Evolutionary conservation across 2,797 vertebrate genomes (phyloP).

Genomic region (Lepidocolaptes lacrymiger): DNA sequence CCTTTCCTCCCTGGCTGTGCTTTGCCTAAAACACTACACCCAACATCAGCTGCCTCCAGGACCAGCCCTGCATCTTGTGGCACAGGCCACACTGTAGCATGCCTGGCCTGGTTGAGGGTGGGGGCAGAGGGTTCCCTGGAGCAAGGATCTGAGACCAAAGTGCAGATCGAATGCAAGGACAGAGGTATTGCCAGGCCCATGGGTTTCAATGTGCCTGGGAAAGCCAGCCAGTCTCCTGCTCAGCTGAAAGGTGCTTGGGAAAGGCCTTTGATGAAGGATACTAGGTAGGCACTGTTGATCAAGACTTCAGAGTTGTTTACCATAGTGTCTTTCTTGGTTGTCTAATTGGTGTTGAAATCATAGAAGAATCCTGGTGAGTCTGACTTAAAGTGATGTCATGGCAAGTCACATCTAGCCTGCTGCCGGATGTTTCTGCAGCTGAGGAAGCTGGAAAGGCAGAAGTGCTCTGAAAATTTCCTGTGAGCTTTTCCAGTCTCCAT

Average conservation of each 20-base stretch:
- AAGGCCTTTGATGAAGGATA: neutral
- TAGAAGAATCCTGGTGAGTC: neutral
- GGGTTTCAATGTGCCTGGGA: neutral
- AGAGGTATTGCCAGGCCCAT: neutral
- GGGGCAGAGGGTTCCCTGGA: neutral
- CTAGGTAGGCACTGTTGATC: neutral
- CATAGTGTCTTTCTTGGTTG: neutral
- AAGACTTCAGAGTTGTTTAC: neutral
- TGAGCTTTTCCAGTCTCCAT: neutral
- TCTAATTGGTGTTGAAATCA: neutral
- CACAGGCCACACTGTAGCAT: accelerated
- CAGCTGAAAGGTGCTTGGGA: neutral
- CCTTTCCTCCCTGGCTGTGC: neutral
- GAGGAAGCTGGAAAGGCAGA: neutral
- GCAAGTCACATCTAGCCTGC: neutral
- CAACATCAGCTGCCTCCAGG: neutral
- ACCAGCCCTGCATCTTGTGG: neutral
- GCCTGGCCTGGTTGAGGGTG: neutral
- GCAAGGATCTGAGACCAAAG: neutral
- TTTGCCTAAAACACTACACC: neutral
- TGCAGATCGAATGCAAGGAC: neutral
- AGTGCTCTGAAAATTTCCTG: neutral
- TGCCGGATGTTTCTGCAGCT: neutral
- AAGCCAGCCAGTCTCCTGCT: neutral
- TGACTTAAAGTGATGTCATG: neutral